Conservation (phyloP, 1,140 invertebrate species). For the Araneus ventricosus region DNA sequence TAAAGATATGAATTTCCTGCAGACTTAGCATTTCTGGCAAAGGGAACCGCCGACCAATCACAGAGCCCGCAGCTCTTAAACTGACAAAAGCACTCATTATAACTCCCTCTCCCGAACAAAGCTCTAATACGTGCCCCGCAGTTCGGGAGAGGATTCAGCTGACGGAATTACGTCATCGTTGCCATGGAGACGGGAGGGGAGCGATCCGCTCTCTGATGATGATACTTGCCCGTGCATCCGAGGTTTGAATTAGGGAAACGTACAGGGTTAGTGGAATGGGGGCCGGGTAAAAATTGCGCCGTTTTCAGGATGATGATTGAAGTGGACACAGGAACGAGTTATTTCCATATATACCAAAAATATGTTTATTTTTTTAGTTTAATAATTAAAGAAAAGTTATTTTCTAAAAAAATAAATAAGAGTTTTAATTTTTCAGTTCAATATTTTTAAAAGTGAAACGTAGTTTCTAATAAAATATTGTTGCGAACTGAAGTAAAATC, state of each 20-base stretch:
- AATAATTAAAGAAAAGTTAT: too few relatives aligned
- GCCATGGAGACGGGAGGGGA: constrained; percentile 64
- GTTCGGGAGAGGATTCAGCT: constrained; percentile 48
- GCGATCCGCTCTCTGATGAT: constrained; percentile 51
- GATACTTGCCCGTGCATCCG: constrained; percentile 47
- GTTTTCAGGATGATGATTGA: not conserved
- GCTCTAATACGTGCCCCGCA: constrained; percentile 59
- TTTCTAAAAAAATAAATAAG: too few relatives aligned
- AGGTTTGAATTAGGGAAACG: constrained; percentile 58
- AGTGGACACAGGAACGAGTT: not conserved
- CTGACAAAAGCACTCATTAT: constrained; percentile 74
- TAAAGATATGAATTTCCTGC: constrained; percentile 75
- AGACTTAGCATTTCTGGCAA: constrained; percentile 50
- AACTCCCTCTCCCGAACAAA: constrained; percentile 56
- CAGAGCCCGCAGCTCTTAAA: constrained; percentile 46
- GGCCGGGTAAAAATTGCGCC: not conserved
- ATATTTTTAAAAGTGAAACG: too few relatives aligned
- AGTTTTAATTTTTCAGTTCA: too few relatives aligned
- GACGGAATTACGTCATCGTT: constrained; percentile 69
- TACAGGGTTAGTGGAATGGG: not conserved
- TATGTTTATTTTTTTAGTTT: too few relatives aligned
- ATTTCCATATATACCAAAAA: too few relatives aligned
- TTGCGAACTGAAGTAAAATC: too few relatives aligned
- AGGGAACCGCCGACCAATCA: constrained; percentile 53
- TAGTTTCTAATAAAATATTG: too few relatives aligned